Evolutionary conservation across 2,113 vertebrate genomes (phyloP), one percentile per base, ranked within the genome.

Genomic region (Corydoras maculifer): DNA sequence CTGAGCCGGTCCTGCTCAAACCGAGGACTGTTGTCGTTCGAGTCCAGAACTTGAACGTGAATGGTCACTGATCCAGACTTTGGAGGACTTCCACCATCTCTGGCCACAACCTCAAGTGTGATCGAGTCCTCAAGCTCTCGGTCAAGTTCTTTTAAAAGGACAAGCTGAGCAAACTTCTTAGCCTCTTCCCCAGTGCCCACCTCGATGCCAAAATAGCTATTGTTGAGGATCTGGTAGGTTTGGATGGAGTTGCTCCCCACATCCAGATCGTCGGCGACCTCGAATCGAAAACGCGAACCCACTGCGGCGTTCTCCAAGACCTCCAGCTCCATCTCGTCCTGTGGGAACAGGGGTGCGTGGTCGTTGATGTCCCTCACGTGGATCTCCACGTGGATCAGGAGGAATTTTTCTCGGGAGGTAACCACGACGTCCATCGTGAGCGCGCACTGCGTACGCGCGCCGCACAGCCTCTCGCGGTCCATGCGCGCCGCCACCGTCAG

Each of bases 341-440:
- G 78, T 3, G 71, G 54, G 12, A 91, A 90, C 2, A 31, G 43
- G 0, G 88, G 86, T 2, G 82, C 62, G 73, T 89, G 85, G 69
- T 91, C 91, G 75, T 91, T 92, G 35, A 90, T 84, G 78, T 89
- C 87, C 66, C 66, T 75, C 7, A 86, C 87, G 72, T 90, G 86
- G 30, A 91, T 84, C 81, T 91, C 90, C 4, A 91, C 87, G 62
- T 91, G 90, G 69, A 91, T 86, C 51, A 91, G 84, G 13, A 88
- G 85, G 60, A 89, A 91, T 82, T 87, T 89, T 58, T 89, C 90
- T 30, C 76, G 78, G 50, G 86, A 87, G 74, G 86, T 83, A 66
- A 84, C 88, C 73, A 91, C 88, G 15, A 87, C 78, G 80, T 91
- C 87, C 54, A 88, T 88, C 65, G 85, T 54, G 75, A 91, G 70